phyloP scores from a whole-genome alignment of 2,888 invertebrate species.

The Tridacna gigas region DNA sequence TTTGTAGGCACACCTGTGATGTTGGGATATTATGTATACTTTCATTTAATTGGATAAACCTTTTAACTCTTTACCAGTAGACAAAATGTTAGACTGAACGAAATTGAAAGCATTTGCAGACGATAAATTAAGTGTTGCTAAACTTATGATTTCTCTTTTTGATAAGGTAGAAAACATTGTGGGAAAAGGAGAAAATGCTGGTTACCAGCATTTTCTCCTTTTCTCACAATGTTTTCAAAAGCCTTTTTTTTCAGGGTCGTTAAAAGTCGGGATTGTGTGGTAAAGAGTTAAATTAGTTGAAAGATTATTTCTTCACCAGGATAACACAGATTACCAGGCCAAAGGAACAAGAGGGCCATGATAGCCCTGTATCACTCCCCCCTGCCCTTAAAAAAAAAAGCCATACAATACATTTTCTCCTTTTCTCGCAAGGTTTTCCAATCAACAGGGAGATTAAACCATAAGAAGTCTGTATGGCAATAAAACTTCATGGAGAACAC shows the following conservation, averaged over 20 bases:
- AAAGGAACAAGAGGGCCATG: not conserved
- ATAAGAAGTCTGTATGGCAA: too few species aligned
- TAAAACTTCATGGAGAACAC: too few species aligned
- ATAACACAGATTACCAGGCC: too few species aligned
- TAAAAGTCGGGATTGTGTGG: not conserved
- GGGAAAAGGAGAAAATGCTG: not conserved
- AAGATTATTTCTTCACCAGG: too few species aligned
- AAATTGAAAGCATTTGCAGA: too few species aligned
- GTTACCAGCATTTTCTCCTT: not conserved
- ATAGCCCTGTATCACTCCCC: not conserved
- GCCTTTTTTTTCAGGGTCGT: not conserved
- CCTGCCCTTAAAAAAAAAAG: not conserved
- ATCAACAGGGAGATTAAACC: not conserved
- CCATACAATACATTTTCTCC: too few species aligned
- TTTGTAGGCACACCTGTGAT: slow-evolving; percentile 1
- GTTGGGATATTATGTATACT: not conserved
- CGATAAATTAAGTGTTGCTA: too few species aligned
- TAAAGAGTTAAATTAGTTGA: not conserved
- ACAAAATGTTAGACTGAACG: too few species aligned
- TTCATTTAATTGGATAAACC: slow-evolving; percentile 13
- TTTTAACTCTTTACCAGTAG: too few species aligned
- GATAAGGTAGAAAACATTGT: not conserved
- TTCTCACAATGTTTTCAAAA: not conserved
- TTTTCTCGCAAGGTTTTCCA: too few species aligned
- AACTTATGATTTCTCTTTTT: not conserved